Conservation (phyloP, 2,888 invertebrate genomes). For the Halictus quadricinctus region DNA sequence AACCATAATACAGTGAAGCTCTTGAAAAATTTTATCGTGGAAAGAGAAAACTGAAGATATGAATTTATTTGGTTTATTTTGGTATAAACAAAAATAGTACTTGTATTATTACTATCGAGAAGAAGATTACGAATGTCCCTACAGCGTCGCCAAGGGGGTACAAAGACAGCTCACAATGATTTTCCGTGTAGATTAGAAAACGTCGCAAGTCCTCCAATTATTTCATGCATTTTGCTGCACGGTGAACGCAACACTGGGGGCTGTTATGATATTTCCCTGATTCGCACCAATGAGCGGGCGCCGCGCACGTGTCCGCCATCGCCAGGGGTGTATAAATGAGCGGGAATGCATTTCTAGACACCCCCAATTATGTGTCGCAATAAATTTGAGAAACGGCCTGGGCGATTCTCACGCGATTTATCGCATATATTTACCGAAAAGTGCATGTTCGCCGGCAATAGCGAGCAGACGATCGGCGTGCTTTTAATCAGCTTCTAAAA, state of each 20-base stretch:
- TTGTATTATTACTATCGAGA: background rate
- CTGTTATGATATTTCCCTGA: constrained; percentile 1
- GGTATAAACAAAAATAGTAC: background rate
- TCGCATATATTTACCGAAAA: background rate
- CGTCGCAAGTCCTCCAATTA: background rate
- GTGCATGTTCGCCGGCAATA: constrained; percentile 4
- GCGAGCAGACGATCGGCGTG: constrained; percentile 17
- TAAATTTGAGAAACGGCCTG: constrained; percentile 39
- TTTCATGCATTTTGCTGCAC: background rate
- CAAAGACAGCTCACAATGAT: background rate
- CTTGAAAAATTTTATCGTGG: too few relatives aligned
- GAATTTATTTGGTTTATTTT: background rate
- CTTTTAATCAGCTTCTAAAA: constrained; percentile 15
- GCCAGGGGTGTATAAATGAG: constrained; percentile 22
- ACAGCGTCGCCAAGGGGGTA: background rate
- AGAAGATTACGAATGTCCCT: background rate
- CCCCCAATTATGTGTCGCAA: constrained; percentile 27
- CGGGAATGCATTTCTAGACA: constrained; percentile 24
- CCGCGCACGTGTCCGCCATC: constrained; percentile 23
- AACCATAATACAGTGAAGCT: too few relatives aligned
- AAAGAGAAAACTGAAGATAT: background rate
- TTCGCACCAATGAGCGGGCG: constrained; percentile 18
- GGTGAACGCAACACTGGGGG: background rate
- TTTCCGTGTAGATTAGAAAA: background rate
- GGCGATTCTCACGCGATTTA: constrained; percentile 35